phyloP scores from a whole-genome alignment of 2,113 vertebrate genomes.

The Grammomys dolichurus region DNA sequence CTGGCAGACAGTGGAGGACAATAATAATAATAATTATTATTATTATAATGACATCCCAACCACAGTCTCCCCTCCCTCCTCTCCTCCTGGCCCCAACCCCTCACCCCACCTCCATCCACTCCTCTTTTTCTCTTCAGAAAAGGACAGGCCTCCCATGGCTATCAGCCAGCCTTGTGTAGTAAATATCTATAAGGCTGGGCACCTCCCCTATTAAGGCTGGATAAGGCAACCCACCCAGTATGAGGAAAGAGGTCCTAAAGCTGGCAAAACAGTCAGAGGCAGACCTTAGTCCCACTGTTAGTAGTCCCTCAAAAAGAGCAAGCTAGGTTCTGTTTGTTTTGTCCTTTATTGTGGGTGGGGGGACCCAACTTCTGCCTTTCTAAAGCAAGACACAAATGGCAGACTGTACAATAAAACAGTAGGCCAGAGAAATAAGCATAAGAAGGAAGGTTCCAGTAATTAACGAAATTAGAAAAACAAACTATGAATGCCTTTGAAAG shows the following conservation, averaged over 20 bases:
- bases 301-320: neutral
- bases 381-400: slow-evolving; percentile 9
- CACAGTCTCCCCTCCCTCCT: neutral
- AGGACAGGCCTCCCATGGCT: neutral
- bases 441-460: slow-evolving; percentile 1
- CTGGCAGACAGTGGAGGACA: neutral
- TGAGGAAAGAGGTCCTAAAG: neutral
- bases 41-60: neutral
- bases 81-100: neutral
- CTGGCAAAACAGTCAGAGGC: neutral
- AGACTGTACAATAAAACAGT: neutral
- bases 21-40: no score
- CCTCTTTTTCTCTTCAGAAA: neutral
- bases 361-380: neutral
- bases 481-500: neutral
- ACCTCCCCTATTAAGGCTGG: neutral
- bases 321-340: neutral
- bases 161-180: neutral
- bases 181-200: neutral
- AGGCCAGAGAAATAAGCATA: slow-evolving; percentile 40
- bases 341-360: neutral
- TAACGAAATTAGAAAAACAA: neutral
- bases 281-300: neutral
- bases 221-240: neutral
- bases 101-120: neutral